phyloP scores from a whole-genome alignment of 2,888 invertebrate genomes.

The Cephus pulcher region DNA sequence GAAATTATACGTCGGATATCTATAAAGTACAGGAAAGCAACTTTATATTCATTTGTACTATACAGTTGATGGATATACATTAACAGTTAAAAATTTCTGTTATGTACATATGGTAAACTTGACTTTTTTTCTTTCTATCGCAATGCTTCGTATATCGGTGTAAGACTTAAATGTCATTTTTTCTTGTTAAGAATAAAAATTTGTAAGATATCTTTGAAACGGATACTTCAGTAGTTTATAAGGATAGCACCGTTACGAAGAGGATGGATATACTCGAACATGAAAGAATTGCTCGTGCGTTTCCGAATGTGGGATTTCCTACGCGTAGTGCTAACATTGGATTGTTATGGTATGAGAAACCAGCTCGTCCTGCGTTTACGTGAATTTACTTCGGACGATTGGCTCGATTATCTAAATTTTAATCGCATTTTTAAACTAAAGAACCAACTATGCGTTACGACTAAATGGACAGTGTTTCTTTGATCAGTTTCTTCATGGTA shows the following conservation, averaged over 20 bases:
- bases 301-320: not conserved
- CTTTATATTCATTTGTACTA: slow-evolving; percentile 46
- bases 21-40: slow-evolving; percentile 31
- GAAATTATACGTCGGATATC: slow-evolving; percentile 25
- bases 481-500: slow-evolving; percentile 90
- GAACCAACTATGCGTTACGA: slow-evolving; percentile 12
- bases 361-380: not conserved
- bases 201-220: not conserved
- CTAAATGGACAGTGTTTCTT: slow-evolving; percentile 85
- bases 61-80: slow-evolving; percentile 37
- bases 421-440: slow-evolving; percentile 1
- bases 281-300: not conserved
- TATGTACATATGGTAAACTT: not conserved
- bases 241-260: not conserved
- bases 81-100: not conserved
- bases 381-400: slow-evolving; percentile 3
- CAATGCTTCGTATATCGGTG: not conserved
- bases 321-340: not conserved
- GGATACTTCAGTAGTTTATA: not conserved
- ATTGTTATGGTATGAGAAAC: not conserved
- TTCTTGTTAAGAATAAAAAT: not conserved
- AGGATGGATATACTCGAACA: not conserved
- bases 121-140: not conserved
- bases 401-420: slow-evolving; percentile 1
- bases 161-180: not conserved